Base-by-base conservation (phyloP, 1,140 invertebrate genomes). In the Sarcophaga peregrina region DNA sequence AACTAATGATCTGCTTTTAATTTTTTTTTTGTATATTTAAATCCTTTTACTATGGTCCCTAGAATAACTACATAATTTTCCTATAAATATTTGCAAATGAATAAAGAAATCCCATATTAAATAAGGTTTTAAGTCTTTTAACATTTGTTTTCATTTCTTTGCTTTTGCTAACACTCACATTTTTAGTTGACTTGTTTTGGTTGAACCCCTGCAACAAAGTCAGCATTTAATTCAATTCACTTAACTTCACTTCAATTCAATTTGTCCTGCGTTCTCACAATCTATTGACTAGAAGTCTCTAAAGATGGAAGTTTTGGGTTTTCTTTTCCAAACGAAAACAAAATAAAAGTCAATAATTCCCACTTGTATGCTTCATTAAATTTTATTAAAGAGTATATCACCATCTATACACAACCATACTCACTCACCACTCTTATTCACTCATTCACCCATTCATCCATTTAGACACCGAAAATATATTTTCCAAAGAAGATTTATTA, bases 311-410 rank as follows among this genome's bases (percentile, higher is more conserved):
- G 7, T 11, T 78, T 78, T 76, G 13, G 46, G n/a, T 8, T 68
- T 58, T 58, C n/a, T 37, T 37, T 37, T 37, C 25, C 25, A 37
- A 37, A 37, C 1, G 4, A 37, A 37, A 37, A 58, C 7, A 15
- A 8, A 17, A 13, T 25, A 9, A 78, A 78, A 78, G 75, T 78
- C 75, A 78, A 78, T 78, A 78, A 78, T 78, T 78, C 75, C 75
- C 75, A 78, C 75, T 78, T 78, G 75, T 50, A 78, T 78, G 75
- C 75, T 78, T 78, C 75, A 78, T 78, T 78, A 78, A 48, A 20
- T 68, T 68, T 68, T 17, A 17, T 68, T 37, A 68, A 68, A n/a
- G 20, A 68, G 17, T 20, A 68, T 13, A 52, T 52, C 13, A 5
- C 50, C 8, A 10, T 52, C 50, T 3, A 0, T 5, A 10, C 8